Evolutionary conservation across 53 echinoderm and acorn worm genomes (phyloP).

Genomic region (Antedon mediterranea): DNA sequence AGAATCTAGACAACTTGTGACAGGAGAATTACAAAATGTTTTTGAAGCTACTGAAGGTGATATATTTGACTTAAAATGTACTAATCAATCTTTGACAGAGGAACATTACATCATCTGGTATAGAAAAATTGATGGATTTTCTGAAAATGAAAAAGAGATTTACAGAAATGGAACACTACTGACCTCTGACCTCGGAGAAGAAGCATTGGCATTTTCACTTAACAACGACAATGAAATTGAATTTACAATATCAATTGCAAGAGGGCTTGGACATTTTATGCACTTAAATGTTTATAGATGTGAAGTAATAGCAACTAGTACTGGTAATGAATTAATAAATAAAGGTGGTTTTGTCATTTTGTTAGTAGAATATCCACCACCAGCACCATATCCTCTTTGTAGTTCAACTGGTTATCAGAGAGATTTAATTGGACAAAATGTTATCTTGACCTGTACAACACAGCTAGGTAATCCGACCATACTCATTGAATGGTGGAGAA

Average conservation of each 20-base stretch:
- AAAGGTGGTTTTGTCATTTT: neutral
- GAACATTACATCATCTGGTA: no score
- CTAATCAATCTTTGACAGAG: no score
- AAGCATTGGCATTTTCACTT: neutral
- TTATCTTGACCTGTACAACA: neutral
- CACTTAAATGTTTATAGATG: neutral
- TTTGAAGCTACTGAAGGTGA: no score
- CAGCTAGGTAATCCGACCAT: neutral
- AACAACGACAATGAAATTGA: neutral
- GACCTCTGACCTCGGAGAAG: no score
- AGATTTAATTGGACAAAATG: neutral
- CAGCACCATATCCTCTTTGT: neutral
- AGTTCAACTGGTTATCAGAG: neutral
- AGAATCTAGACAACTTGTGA: no score
- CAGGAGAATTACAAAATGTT: no score
- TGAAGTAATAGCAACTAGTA: neutral
- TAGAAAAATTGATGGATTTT: no score
- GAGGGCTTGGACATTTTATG: neutral
- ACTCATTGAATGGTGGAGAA: neutral
- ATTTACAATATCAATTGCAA: neutral
- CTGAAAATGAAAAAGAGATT: no score
- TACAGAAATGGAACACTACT: no score
- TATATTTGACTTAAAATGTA: no score
- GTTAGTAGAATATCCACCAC: neutral
- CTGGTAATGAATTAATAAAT: neutral